Evolutionary conservation across 2,888 invertebrate genomes (phyloP), one percentile per base, ranked within the genome.

Genomic region (Mesoligia furuncula): DNA sequence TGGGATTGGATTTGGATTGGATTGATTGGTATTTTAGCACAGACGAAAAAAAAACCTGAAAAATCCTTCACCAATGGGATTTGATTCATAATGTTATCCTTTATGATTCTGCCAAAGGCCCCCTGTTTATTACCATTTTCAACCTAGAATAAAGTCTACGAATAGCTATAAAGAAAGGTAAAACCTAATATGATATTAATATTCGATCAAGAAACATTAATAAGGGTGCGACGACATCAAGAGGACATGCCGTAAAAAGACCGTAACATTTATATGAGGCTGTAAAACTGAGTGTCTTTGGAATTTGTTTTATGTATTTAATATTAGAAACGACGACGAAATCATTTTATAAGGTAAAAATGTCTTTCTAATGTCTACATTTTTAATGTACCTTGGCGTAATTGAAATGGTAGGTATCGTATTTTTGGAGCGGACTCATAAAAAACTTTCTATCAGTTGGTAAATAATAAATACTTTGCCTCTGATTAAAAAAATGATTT

Each of bases 181-280:
- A 69, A 82, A 80, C 77, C 71, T 82, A 45, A 85, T 85, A 85
- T 67, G 39, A 78, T 76, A 82, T 88, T 84, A 87, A 87, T 87
- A 85, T 84, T 75, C 85, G 85, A 89, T 86, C 84, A 83, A 81
- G 88, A 88, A 90, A 91, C 91, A 94, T 91, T 94, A 93, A 93
- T 93, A 94, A 92, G 90, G 86, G 79, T 84, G 82, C 86, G 91
- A 84, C 84, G 82, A 87, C 90, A 9, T 57, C n/a, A 89, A 87
- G 87, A 90, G 91, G 92, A 94, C 93, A 92, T 88, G 88, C 90
- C 92, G 89, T 95, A 94, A 95, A 95, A 93, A 87, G 85, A 83
- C 87, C 91, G 90, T 95, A 92, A 94, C 93, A 91, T 91, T 93
- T 93, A 93, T 92, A 93, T 90, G 90, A 90, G 85, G 88, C 89